A percentile compares a stretch with the other conserved stretches of the same genome.
Evolutionary conservation across 2,888 invertebrate species (phyloP).

Genomic region (Xestobium rufovillosum): DNA sequence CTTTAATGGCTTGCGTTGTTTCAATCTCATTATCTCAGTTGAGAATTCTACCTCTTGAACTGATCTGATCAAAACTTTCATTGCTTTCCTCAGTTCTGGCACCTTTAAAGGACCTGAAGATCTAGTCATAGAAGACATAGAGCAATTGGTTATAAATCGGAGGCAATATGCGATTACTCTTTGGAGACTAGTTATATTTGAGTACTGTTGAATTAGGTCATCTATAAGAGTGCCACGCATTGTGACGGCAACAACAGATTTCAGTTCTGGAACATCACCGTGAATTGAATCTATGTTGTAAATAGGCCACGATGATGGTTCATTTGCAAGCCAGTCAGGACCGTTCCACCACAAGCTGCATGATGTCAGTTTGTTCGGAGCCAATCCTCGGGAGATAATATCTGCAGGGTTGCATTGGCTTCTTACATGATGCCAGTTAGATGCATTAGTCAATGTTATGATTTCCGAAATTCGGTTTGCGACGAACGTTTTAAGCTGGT

Average conservation of each 20-base stretch:
- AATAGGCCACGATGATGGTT: no score
- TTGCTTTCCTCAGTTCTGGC: neutral
- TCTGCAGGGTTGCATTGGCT: no score
- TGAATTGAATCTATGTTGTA: no score
- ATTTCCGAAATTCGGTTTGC: conserved; percentile 6
- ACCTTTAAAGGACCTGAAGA: neutral
- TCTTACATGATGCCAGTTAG: conserved; percentile 10
- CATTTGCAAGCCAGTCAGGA: no score
- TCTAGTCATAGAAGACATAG: neutral
- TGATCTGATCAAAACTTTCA: conserved; percentile 1
- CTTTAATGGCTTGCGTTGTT: neutral
- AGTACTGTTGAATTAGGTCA: conserved; percentile 3
- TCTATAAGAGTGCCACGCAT: no score
- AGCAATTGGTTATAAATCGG: conserved; percentile 6
- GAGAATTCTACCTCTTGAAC: conserved; percentile 2
- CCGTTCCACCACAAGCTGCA: no score
- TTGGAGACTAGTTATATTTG: conserved; percentile 2
- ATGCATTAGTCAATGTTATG: conserved; percentile 4
- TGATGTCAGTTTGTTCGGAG: no score
- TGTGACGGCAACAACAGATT: no score
- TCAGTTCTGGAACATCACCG: no score
- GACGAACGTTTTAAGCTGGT: conserved; percentile 6
- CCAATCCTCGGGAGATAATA: no score
- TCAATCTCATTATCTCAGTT: conserved; percentile 3
- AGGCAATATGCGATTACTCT: neutral